Percentiles rank a stretch among this genome's conserved stretches.
Conservation (phyloP, 2,888 invertebrate species). For the Dolichopus griseipennis region DNA sequence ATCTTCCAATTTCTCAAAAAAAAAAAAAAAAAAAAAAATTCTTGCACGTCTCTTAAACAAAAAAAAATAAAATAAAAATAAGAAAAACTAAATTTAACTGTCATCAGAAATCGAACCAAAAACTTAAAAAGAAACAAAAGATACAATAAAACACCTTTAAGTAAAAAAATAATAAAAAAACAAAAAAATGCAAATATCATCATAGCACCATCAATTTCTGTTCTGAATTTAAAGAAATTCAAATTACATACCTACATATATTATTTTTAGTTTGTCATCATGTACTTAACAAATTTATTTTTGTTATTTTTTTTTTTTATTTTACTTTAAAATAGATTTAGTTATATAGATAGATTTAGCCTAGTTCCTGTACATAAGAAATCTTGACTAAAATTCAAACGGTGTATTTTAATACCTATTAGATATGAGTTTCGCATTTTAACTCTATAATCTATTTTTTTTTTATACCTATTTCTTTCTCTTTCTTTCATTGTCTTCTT, state of each 20-base stretch:
- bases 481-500: too few species aligned
- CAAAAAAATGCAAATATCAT: not conserved
- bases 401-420: not conserved
- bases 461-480: not conserved
- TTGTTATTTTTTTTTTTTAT: not conserved
- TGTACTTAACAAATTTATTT: not conserved
- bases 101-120: not conserved
- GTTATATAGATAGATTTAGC: not conserved
- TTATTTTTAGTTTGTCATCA: not conserved
- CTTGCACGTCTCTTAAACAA: not conserved
- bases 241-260: not conserved
- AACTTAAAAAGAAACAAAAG: not conserved
- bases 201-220: not conserved
- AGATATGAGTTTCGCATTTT: constrained; percentile 3
- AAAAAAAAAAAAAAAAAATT: not conserved
- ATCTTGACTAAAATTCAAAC: not conserved
- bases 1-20: not conserved
- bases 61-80: not conserved
- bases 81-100: not conserved
- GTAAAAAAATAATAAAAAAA: too few species aligned
- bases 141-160: not conserved
- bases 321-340: not conserved
- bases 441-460: not conserved
- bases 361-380: not conserved
- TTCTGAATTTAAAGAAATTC: not conserved